Conservation (phyloP, 2,888 invertebrate genomes). For the Julus scanicus region DNA sequence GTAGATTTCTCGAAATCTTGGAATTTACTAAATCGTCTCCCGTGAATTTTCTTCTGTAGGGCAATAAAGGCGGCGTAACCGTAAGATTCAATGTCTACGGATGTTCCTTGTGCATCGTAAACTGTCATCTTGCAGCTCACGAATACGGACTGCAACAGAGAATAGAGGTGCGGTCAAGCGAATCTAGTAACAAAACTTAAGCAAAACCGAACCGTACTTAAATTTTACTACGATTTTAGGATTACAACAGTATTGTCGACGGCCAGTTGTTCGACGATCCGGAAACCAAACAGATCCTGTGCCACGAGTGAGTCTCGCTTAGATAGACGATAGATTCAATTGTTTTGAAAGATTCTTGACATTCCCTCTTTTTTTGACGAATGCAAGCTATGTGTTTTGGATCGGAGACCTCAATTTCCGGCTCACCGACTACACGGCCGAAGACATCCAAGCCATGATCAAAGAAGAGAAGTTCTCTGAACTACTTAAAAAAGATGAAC, state of each 20-base stretch:
- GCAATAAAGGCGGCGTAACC: slow-evolving; percentile 95
- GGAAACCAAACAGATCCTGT: slow-evolving; percentile 85
- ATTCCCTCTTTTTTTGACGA: neutral
- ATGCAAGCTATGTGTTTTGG: slow-evolving; percentile 86
- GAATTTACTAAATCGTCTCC: neutral
- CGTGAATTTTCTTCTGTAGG: slow-evolving; percentile 71
- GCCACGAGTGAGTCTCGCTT: slow-evolving; percentile 82
- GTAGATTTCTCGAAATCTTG: neutral
- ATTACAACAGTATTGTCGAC: slow-evolving; percentile 87
- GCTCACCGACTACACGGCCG: slow-evolving; percentile 74
- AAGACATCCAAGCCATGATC: slow-evolving; percentile 76
- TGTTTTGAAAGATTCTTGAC: too few relatives aligned
- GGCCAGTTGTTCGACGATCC: slow-evolving; percentile 80
- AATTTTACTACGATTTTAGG: slow-evolving; percentile 65
- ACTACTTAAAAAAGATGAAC: slow-evolving; percentile 81
- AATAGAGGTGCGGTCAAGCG: slow-evolving; percentile 70
- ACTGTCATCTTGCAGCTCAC: slow-evolving; percentile 90
- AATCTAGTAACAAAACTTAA: neutral
- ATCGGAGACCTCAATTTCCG: slow-evolving; percentile 92
- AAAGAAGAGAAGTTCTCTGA: slow-evolving; percentile 74
- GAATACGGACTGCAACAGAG: slow-evolving; percentile 85
- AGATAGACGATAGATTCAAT: too few relatives aligned
- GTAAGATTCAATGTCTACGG: slow-evolving; percentile 88
- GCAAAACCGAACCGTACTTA: neutral
- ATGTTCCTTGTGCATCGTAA: slow-evolving; percentile 87